Percentiles rank a stretch among this genome's conserved stretches.
These are phyloP conservation scores for Heliothis peltigera DNA, from an alignment of 2,888 invertebrate genomes.

Conservation along the genomic window DNA sequence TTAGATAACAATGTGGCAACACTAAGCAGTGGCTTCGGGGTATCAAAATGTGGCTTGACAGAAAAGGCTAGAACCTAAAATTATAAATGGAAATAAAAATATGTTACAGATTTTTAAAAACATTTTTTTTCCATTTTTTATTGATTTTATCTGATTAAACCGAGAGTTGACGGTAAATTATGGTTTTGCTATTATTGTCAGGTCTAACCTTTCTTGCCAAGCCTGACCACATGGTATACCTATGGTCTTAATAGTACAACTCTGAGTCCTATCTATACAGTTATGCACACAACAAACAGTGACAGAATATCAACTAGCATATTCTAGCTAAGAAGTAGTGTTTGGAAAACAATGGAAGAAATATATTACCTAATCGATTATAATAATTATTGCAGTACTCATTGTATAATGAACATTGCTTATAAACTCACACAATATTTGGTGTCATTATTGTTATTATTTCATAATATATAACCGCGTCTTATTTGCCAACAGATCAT, in stretches of 20 bases:
- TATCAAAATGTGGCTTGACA: not conserved
- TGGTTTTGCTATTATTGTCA: conserved; percentile 8
- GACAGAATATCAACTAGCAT: conserved; percentile 60
- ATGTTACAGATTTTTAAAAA: no score
- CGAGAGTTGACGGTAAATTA: conserved; percentile 1
- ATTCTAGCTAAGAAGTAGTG: conserved; percentile 57
- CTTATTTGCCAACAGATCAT: conserved; percentile 54
- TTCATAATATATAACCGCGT: conserved; percentile 19
- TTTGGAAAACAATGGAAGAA: conserved; percentile 71
- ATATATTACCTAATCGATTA: conserved; percentile 42
- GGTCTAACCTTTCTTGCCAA: conserved; percentile 20
- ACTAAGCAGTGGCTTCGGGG: not conserved
- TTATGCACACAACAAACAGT: conserved; percentile 19
- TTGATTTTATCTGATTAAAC: no score
- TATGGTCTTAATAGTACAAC: conserved; percentile 1
- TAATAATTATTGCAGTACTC: conserved; percentile 41
- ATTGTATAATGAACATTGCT: conserved; percentile 46
- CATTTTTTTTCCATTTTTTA: not conserved
- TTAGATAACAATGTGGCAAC: not conserved
- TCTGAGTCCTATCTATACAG: conserved; percentile 10
- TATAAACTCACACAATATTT: conserved; percentile 41
- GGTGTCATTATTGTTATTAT: conserved; percentile 51
- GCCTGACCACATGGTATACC: not conserved
- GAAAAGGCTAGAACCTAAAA: not conserved
- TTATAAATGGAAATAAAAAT: not conserved